Conservation (phyloP, 2,113 vertebrate species). For the Barnardius zonarius region DNA sequence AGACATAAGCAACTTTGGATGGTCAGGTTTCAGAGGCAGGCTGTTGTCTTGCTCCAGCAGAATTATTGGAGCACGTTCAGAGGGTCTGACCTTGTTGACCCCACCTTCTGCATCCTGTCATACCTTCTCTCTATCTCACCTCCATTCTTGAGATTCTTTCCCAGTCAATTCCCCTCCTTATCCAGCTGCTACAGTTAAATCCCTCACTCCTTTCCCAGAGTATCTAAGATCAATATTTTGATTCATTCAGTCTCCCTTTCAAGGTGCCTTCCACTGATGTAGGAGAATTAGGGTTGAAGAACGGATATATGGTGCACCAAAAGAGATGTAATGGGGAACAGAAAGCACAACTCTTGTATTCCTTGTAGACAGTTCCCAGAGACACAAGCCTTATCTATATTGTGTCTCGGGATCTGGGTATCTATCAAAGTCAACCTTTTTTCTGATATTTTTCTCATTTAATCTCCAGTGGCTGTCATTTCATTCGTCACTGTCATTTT, state of each 20-base stretch:
- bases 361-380: neutral
- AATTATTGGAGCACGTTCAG: neutral
- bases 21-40: neutral
- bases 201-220: neutral
- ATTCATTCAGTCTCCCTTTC: neutral
- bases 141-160: constrained; percentile 52
- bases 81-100: constrained; percentile 3
- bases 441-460: neutral
- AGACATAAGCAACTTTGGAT: neutral
- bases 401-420: neutral
- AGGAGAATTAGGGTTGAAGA: neutral
- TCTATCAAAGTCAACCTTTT: neutral
- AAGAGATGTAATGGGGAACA: neutral
- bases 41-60: neutral
- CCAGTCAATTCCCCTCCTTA: neutral
- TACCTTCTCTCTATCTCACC: constrained; percentile 38
- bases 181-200: neutral
- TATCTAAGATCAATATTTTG: neutral
- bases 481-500: neutral
- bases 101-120: neutral
- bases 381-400: neutral
- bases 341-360: neutral
- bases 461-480: neutral
- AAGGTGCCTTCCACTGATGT: neutral
- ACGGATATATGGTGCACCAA: neutral